Evolutionary conservation across 2,888 invertebrate genomes (phyloP).

Genomic region (Luffia ferchaultella): DNA sequence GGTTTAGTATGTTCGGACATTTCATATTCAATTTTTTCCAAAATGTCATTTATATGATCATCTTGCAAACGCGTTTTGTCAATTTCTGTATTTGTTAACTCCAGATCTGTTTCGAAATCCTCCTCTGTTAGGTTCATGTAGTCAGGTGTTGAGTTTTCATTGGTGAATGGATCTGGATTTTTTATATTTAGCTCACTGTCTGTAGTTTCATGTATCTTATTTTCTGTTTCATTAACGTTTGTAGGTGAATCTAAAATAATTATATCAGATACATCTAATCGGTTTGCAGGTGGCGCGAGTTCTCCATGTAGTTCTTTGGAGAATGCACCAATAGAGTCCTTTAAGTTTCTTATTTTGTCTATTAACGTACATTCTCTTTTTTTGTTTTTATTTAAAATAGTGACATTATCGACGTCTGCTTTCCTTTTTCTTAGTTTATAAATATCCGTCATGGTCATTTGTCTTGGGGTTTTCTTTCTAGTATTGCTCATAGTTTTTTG

Average conservation of each 20-base stretch:
- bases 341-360: slow-evolving; percentile 33
- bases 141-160: neutral
- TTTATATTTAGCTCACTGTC: neutral
- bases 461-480: slow-evolving; percentile 12
- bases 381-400: slow-evolving; percentile 37
- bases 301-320: slow-evolving; percentile 27
- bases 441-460: slow-evolving; percentile 14
- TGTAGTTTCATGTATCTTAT: neutral
- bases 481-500: neutral
- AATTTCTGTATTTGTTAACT: slow-evolving; percentile 16
- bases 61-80: slow-evolving; percentile 14
- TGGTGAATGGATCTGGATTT: neutral
- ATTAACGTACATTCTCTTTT: slow-evolving; percentile 38
- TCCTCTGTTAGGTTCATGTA: slow-evolving; percentile 15
- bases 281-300: slow-evolving; percentile 18
- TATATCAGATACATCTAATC: slow-evolving; percentile 19
- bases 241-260: slow-evolving; percentile 4
- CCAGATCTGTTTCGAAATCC: slow-evolving; percentile 18
- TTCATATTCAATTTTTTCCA: slow-evolving; percentile 44
- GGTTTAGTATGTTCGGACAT: slow-evolving; percentile 18
- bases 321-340: slow-evolving; percentile 31
- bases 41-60: slow-evolving; percentile 30
- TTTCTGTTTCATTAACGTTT: neutral
- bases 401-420: slow-evolving; percentile 18
- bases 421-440: slow-evolving; percentile 41